These are phyloP conservation scores for Lepidurus packardi DNA, from an alignment of 1,140 invertebrate genomes.

Conservation along the genomic window DNA sequence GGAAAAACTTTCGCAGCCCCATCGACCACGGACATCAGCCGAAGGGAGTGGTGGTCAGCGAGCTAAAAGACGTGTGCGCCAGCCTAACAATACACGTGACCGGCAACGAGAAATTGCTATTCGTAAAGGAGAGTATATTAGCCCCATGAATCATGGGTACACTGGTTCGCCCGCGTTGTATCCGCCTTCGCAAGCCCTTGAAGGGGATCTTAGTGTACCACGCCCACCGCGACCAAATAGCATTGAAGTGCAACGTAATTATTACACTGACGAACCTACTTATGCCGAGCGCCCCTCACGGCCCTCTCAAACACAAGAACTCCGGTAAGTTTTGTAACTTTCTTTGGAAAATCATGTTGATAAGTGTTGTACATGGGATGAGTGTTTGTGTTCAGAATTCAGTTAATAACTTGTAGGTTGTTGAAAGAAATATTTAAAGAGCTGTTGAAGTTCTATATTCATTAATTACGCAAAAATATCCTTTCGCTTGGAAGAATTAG, in stretches of 20 bases:
- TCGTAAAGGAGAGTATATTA: conserved; percentile 78
- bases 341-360: background rate
- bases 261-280: conserved; percentile 56
- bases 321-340: background rate
- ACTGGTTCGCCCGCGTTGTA: conserved; percentile 24
- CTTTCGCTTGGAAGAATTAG: too few species aligned
- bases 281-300: conserved; percentile 33
- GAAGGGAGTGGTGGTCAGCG: conserved; percentile 54
- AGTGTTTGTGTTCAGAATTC: too few species aligned
- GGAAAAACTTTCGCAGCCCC: conserved; percentile 31
- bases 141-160: conserved; percentile 49
- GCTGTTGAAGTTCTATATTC: too few species aligned
- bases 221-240: conserved; percentile 66
- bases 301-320: conserved; percentile 30
- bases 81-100: conserved; percentile 79
- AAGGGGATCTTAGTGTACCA: conserved; percentile 36
- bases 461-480: too few species aligned
- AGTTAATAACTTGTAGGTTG: too few species aligned
- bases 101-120: conserved; percentile 73
- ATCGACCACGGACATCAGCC: conserved; percentile 36
- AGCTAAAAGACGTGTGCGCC: conserved; percentile 72
- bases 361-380: too few species aligned
- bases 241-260: conserved; percentile 63
- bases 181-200: conserved; percentile 22
- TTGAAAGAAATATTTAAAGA: too few species aligned